Base-by-base conservation (phyloP, 2,113 vertebrate genomes). In the Pantherophis guttatus region DNA sequence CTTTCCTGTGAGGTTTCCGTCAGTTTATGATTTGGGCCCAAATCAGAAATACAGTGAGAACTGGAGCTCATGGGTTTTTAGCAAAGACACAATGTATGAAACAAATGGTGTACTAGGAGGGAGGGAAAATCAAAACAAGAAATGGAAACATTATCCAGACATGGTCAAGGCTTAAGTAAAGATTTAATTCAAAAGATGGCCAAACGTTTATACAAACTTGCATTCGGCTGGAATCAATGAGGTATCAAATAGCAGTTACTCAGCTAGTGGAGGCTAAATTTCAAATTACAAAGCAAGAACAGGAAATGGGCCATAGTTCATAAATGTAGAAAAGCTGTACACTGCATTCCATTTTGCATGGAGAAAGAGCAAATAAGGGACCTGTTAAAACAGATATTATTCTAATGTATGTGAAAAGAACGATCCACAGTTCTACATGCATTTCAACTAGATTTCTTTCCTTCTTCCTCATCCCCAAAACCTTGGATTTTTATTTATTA, bases 11-110 rank as follows among this genome's bases (percentile, higher is more conserved):
- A 94, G 93, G 90, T 96, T 97, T 96, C 91, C 95, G 65, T 95
- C 93, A 95, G 96, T 88, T 93, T 95, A 95, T 95, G 96, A 96
- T 95, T 96, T 97, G 96, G 94, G 87, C 33, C 94, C 95, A 89
- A 3, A 88, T 95, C 94, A 92, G 92, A 91, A 58, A 94, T 4
- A 53, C 57, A 94, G 95, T 94, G 12, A 95, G 94, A 96, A 96
- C 62, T 95, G 95, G 86, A 52, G 95, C 29, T 95, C 6, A 2
- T 91, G 91, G 12, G 93, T 95, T 95, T 94, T 75, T 21, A 86
- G 94, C 93, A 92, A 95, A 86, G 53, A 87, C 70, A 95, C 81
- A 95, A 87, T 95, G 57, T 92, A 93, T 75, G 92, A 94, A 97
- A 94, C 39, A 93, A 4, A 91, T 52, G 12, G 92, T 81, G 24